Percentiles rank a stretch among this genome's conserved stretches.
phyloP scores from a whole-genome alignment of 2,888 invertebrate genomes.

The Ommatoiulus sabulosus region DNA sequence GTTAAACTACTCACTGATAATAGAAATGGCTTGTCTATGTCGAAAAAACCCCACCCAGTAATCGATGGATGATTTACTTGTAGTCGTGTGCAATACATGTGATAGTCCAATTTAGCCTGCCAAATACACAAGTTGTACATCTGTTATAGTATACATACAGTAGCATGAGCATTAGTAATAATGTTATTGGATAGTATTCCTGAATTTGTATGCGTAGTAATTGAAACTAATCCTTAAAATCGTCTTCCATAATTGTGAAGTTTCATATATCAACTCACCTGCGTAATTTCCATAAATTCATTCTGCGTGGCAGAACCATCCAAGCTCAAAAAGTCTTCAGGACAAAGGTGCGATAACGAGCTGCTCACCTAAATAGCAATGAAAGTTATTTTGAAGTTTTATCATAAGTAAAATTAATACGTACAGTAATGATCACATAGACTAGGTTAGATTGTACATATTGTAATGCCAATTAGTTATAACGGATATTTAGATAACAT shows the following conservation, averaged over 20 bases:
- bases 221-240: no score
- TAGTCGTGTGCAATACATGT: slow-evolving; percentile 40
- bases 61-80: slow-evolving; percentile 24
- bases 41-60: slow-evolving; percentile 6
- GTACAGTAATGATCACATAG: no score
- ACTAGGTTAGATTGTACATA: no score
- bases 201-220: not conserved
- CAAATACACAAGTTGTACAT: not conserved
- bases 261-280: not conserved
- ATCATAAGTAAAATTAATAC: not conserved
- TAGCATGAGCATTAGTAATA: no score
- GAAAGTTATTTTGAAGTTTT: not conserved
- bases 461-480: no score
- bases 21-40: slow-evolving; percentile 24
- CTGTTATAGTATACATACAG: no score
- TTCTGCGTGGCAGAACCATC: not conserved
- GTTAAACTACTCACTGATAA: not conserved
- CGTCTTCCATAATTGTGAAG: no score
- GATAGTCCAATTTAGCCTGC: slow-evolving; percentile 50
- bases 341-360: not conserved
- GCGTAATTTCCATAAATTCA: not conserved
- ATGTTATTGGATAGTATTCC: not conserved
- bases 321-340: not conserved
- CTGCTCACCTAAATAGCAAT: not conserved
- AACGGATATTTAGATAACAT: no score